Evolutionary conservation across 2,888 invertebrate species (phyloP), one percentile per base, ranked within the genome.

Genomic region (Drosophila prolongata): DNA sequence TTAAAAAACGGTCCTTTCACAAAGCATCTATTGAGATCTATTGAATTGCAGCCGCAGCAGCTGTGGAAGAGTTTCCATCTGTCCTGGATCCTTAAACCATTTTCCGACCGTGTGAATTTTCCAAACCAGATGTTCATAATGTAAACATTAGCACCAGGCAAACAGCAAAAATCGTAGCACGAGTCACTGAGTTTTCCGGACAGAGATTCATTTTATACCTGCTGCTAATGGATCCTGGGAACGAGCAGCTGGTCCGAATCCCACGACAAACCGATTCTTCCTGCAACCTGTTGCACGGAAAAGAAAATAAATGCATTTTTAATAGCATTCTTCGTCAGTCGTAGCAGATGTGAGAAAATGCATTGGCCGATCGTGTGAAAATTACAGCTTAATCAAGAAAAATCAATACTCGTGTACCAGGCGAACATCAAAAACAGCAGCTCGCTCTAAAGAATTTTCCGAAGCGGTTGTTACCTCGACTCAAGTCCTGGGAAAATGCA

Each of bases 71-170:
- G 6, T 53, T 34, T 46, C 19, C 53, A 53, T 47, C 69, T 60
- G 49, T 27, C 37, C 30, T 42, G 11, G 40, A 30, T 44, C 56
- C 52, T n/a, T n/a, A n/a, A 38, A n/a, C 6, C 24, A 55, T 50
- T 43, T 72, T 65, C 40, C 49, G 11, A 14, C 37, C 66, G 66
- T 65, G 66, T 52, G 66, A 65, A 65, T 65, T 65, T 65, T 52
- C 44, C 37, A 34, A 16, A 0, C 44, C 52, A 50, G 19, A 30
- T 44, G 37, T 42, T 34, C 13, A 6, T 30, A 59, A 40, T 59
- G 30, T 24, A 14, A 59, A 34, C 58, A 40, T 14, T 2, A 3
- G 0, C 6, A 74, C n/a, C 67, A 71, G 71, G 71, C 52, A 6
- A 56, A 24, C 66, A 67, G 40, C 19, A 24, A 1, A 14, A 24